phyloP scores from a whole-genome alignment of 2,888 invertebrate genomes.

The Scaptodrosophila latifasciaeformis region DNA sequence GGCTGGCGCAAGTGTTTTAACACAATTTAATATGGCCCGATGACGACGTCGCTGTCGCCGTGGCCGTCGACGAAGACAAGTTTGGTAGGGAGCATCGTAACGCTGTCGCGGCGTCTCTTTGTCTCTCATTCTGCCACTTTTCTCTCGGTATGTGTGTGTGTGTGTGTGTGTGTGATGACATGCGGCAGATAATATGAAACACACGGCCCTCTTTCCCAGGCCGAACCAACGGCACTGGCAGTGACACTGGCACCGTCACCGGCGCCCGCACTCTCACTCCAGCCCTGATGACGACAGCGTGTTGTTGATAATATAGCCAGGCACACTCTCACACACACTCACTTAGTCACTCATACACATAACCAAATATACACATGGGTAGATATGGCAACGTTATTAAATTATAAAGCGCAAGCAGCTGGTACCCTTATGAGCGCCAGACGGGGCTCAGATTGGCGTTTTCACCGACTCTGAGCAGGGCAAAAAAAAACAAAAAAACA shows the following conservation, averaged over 20 bases:
- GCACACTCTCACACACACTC: neutral
- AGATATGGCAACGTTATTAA: constrained; percentile 39
- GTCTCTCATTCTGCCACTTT: neutral
- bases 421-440: too few species aligned
- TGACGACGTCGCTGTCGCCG: constrained; percentile 22
- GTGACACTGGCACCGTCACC: constrained; percentile 11
- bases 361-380: constrained; percentile 8
- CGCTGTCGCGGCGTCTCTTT: neutral
- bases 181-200: constrained; percentile 33
- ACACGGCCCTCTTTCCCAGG: too few species aligned
- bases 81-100: too few species aligned
- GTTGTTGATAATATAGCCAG: neutral
- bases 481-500: too few species aligned
- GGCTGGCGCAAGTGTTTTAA: constrained; percentile 42
- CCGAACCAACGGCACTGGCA: too few species aligned
- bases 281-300: constrained; percentile 8
- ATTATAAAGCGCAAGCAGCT: constrained; percentile 44
- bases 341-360: too few species aligned
- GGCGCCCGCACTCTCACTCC: constrained; percentile 10
- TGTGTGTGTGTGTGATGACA: constrained; percentile 21
- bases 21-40: constrained; percentile 44
- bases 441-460: too few species aligned
- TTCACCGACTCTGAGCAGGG: too few species aligned
- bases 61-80: constrained; percentile 8
- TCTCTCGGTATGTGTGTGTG: neutral